Percentiles rank a stretch among this genome's conserved stretches.
phyloP scores from a whole-genome alignment of 2,113 vertebrate genomes.

The Sarotherodon lohbergeri region DNA sequence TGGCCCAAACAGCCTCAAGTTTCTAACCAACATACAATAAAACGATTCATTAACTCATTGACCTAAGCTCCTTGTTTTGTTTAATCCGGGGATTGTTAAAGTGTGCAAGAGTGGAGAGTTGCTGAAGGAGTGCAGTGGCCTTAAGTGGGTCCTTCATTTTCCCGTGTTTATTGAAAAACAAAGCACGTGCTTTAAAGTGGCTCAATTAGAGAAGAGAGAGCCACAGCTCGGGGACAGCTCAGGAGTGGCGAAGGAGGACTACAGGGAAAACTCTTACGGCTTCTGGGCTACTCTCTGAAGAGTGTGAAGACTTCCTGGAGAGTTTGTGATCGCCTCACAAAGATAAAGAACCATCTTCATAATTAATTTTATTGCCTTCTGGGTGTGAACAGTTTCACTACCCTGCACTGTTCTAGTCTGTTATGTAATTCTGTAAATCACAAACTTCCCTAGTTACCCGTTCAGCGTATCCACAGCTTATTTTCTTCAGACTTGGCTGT shows the following conservation, averaged over 20 bases:
- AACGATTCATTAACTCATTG: background rate
- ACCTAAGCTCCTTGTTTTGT: background rate
- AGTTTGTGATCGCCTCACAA: background rate
- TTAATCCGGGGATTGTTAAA: background rate
- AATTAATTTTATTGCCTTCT: background rate
- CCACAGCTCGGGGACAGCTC: background rate
- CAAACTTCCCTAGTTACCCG: background rate
- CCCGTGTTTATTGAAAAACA: constrained; percentile 56
- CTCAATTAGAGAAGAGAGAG: constrained; percentile 26
- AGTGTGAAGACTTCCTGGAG: background rate
- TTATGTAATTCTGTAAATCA: background rate
- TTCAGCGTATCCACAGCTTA: background rate
- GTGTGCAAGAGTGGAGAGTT: background rate
- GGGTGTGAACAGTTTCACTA: background rate
- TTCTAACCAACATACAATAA: background rate
- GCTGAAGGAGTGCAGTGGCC: constrained; percentile 13
- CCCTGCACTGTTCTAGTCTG: background rate
- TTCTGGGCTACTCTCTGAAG: background rate
- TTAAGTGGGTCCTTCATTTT: constrained; percentile 34
- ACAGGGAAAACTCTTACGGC: background rate
- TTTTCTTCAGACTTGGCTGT: background rate
- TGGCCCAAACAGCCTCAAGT: background rate
- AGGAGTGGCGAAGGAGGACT: background rate
- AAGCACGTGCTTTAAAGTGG: constrained; percentile 49
- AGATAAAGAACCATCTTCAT: background rate